Evolutionary conservation across 2,113 vertebrate genomes (phyloP), one percentile per base, ranked within the genome.

Genomic region (Antennarius striatus): DNA sequence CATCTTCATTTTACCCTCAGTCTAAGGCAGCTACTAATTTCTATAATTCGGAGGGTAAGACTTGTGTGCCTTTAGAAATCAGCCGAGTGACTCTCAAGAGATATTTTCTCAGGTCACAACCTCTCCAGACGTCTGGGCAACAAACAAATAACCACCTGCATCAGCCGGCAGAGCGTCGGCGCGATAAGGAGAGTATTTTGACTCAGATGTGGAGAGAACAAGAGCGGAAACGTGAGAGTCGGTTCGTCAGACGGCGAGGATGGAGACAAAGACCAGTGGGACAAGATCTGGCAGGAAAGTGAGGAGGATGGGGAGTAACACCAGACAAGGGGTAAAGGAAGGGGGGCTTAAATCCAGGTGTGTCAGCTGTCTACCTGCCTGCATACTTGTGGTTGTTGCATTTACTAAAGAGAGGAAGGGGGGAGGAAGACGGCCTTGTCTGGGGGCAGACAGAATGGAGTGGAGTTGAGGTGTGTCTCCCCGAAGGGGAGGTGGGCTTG

Each of bases 311-410:
- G 60, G 32, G 32, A 36, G 32, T 36, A 36, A 3, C 32, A 36
- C 32, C 22, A 45, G 42, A 45, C 10, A 45, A 10, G 65, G 49
- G 51, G 30, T 56, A 52, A 36, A 5, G 16, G 17, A 55, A 68
- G 58, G 49, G 61, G 58, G 63, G 46, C 60, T 71, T 71, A 53
- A 58, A 79, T 84, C 84, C 87, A 91, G 90, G 89, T 93, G 91
- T 89, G 81, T 82, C 55, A 36, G 10, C 10, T 14, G 69, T 82
- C 83, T 84, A 74, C 89, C 77, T 63, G 79, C 66, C 83, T 77
- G 77, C 85, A 89, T 89, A 86, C 81, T 90, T 91, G 85, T 36
- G 88, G 85, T 80, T 36, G 28, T 47, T 3, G 17, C 39, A 68
- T 80, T 75, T 69, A 81, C 45, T 63, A 79, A 47, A 67, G 68